Percentiles rank a stretch among this genome's conserved stretches.
Evolutionary conservation across 2,888 invertebrate genomes (phyloP).

Genomic region (Tridacna gigas): DNA sequence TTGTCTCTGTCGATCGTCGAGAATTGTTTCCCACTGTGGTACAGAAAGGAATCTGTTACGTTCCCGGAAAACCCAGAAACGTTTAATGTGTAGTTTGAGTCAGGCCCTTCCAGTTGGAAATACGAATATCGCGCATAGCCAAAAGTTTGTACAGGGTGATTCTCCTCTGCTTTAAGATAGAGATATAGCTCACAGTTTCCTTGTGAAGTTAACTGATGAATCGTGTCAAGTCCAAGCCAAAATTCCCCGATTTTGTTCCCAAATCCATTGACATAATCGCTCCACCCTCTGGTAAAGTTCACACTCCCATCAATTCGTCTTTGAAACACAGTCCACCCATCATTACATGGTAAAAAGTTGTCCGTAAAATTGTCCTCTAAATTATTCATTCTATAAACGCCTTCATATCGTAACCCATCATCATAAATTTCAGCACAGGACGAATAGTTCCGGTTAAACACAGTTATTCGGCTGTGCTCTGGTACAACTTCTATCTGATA

Average conservation of each 20-base stretch:
- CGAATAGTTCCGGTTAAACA: background rate
- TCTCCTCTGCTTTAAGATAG: background rate
- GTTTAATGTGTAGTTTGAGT: constrained; percentile 1
- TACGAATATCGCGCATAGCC: constrained; percentile 20
- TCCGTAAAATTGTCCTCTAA: background rate
- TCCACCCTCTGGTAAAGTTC: background rate
- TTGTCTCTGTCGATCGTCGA: constrained; percentile 37
- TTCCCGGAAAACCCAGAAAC: constrained; percentile 28
- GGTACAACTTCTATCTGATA: too few species aligned
- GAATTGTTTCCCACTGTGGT: constrained; percentile 29
- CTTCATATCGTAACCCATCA: background rate
- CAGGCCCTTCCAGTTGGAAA: background rate
- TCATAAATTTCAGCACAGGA: background rate
- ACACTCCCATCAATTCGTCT: background rate
- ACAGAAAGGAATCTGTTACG: constrained; percentile 20
- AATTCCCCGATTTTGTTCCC: constrained; percentile 14
- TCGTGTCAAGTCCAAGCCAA: constrained; percentile 12
- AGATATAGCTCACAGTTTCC: constrained; percentile 12
- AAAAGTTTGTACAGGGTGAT: background rate
- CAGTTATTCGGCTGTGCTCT: background rate
- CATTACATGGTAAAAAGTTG: background rate
- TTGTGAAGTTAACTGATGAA: constrained; percentile 1
- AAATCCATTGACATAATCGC: background rate
- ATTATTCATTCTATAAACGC: background rate
- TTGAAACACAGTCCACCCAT: background rate